Conservation (phyloP, 2,888 invertebrate genomes). For the Salpingus planirostris region DNA sequence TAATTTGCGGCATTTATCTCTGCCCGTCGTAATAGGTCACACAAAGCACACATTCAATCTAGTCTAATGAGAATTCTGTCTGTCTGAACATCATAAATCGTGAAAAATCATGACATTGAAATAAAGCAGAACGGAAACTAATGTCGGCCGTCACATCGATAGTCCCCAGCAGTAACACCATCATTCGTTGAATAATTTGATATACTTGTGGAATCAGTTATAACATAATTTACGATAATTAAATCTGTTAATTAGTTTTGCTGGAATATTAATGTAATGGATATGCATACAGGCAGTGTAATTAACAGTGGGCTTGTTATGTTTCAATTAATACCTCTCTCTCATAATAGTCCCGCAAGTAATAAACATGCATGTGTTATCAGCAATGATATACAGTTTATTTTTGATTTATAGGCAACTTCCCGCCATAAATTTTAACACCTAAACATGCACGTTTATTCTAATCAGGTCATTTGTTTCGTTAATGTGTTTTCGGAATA, state of each 20-base stretch:
- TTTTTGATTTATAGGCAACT: slow-evolving; percentile 35
- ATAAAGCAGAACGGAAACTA: too few species aligned
- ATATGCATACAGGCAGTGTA: slow-evolving; percentile 28
- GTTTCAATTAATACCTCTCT: slow-evolving; percentile 37
- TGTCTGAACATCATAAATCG: too few species aligned
- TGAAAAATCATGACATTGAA: too few species aligned
- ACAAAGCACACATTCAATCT: too few species aligned
- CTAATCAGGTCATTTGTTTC: slow-evolving; percentile 16
- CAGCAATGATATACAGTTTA: slow-evolving; percentile 33
- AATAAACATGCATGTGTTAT: slow-evolving; percentile 34
- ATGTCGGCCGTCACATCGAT: too few species aligned
- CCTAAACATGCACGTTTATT: slow-evolving; percentile 25
- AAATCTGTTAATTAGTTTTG: slow-evolving; percentile 31
- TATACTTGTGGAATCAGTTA: slow-evolving; percentile 16
- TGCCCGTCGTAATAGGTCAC: too few species aligned
- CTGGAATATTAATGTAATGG: slow-evolving; percentile 28
- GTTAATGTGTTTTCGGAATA: slow-evolving; percentile 16
- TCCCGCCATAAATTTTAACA: slow-evolving; percentile 36
- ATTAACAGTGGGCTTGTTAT: slow-evolving; percentile 35
- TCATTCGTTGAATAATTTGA: slow-evolving; percentile 15
- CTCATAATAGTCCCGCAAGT: slow-evolving; percentile 29
- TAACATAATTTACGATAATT: slow-evolving; percentile 30
- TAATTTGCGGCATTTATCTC: too few species aligned
- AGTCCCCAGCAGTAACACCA: too few species aligned
- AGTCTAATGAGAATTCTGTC: too few species aligned